A percentile compares a stretch with the other conserved stretches of the same genome.
Evolutionary conservation across 2,797 vertebrate genomes (phyloP).

Genomic region (Galagoides demidoff): DNA sequence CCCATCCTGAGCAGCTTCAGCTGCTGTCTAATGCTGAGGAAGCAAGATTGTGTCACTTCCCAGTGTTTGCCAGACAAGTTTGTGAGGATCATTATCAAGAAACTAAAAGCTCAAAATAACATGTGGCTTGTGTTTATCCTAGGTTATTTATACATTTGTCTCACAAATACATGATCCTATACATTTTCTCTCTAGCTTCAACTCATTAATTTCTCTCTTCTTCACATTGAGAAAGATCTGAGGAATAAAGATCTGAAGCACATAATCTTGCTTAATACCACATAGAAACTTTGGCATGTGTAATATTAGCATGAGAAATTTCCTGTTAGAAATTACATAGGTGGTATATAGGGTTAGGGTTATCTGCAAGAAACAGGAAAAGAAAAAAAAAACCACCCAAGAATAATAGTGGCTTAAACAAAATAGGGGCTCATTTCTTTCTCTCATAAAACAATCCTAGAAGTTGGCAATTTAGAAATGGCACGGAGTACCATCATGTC

Average conservation of each 20-base stretch:
- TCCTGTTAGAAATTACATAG: not conserved
- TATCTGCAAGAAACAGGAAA: not conserved
- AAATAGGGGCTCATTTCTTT: not conserved
- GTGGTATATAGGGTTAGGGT: not conserved
- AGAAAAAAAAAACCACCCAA: not conserved
- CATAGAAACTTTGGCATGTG: not conserved
- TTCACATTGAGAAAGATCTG: not conserved
- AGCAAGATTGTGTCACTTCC: not conserved
- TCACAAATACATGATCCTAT: no score
- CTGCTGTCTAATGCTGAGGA: not conserved
- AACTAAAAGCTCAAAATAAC: not conserved
- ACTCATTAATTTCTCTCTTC: not conserved
- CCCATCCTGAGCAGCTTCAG: not conserved
- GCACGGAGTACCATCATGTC: not conserved
- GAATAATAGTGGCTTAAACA: not conserved
- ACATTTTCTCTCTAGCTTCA: not conserved
- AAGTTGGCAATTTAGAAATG: not conserved
- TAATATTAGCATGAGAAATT: not conserved
- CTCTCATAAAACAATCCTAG: not conserved
- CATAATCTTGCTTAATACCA: not conserved
- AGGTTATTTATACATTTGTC: not conserved
- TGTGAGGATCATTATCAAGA: not conserved
- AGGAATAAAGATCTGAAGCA: not conserved
- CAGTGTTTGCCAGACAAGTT: not conserved
- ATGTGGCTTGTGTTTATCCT: not conserved